Evolutionary conservation across 1,140 invertebrate species (phyloP).

Genomic region (Antheraea pernyi): DNA sequence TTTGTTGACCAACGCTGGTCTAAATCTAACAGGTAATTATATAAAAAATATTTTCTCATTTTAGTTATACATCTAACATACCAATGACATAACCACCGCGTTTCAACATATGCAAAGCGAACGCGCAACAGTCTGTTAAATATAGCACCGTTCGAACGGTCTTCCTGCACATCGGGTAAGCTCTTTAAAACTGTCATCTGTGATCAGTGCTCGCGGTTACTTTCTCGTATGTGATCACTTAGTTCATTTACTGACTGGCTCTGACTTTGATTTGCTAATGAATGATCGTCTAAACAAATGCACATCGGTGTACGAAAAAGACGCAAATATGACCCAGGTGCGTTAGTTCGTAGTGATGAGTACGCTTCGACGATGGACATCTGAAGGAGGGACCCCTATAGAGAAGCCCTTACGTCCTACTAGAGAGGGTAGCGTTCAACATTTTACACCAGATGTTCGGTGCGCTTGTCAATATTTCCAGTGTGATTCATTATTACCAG

Average conservation of each 20-base stretch:
- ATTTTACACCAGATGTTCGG: constrained; percentile 86
- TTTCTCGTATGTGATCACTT: constrained; percentile 60
- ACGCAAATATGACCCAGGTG: constrained; percentile 45
- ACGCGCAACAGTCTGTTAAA: constrained; percentile 67
- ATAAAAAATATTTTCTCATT: constrained; percentile 21
- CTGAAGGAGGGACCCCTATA: constrained; percentile 81
- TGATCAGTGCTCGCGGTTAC: constrained; percentile 72
- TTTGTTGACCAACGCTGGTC: constrained; percentile 60
- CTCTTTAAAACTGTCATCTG: constrained; percentile 76
- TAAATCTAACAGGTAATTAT: constrained; percentile 69
- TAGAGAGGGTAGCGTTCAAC: constrained; percentile 82
- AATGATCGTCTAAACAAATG: constrained; percentile 31
- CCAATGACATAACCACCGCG: constrained; percentile 60
- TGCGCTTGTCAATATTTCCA: constrained; percentile 92
- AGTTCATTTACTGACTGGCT: constrained; percentile 65
- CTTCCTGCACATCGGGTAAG: constrained; percentile 71
- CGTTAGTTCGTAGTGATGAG: constrained; percentile 61
- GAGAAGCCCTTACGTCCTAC: constrained; percentile 80
- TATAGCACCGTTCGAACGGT: constrained; percentile 63
- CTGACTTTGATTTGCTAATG: constrained; percentile 42
- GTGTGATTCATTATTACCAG: constrained; percentile 87
- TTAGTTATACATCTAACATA: constrained; percentile 37
- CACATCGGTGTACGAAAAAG: constrained; percentile 29
- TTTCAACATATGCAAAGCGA: constrained; percentile 66
- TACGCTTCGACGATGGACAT: constrained; percentile 80